Percentiles rank a stretch among this genome's conserved stretches.
Conservation (phyloP, 2,113 vertebrate genomes). For the Solenodon paradoxus region DNA sequence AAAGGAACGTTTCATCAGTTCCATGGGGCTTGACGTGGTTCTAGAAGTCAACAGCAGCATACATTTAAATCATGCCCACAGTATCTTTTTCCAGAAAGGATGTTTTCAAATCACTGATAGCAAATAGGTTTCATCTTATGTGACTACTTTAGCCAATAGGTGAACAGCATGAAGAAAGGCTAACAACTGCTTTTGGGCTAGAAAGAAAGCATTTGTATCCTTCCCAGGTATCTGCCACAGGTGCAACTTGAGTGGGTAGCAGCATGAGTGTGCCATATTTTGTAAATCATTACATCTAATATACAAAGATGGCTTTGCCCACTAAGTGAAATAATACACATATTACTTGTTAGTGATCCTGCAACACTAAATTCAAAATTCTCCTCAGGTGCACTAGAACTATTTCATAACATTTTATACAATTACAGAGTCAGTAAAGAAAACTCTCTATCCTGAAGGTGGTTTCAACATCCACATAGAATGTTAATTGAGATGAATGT, state of each 20-base stretch:
- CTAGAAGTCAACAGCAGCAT: neutral
- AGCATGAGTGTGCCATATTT: neutral
- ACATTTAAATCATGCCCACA: neutral
- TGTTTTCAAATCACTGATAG: neutral
- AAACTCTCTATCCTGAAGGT: conserved; percentile 67
- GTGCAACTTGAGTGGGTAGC: neutral
- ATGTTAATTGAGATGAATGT: conserved; percentile 73
- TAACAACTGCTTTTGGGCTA: neutral
- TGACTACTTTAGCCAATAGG: neutral
- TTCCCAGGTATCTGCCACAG: neutral
- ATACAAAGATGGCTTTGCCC: neutral
- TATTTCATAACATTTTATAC: conserved; percentile 69
- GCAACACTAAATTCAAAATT: conserved; percentile 62
- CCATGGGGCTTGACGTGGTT: neutral
- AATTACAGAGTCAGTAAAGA: conserved; percentile 79
- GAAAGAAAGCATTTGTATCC: neutral
- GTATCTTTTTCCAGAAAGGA: neutral
- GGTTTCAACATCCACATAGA: conserved; percentile 75
- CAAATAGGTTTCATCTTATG: neutral
- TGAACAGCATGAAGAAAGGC: neutral
- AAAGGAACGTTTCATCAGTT: conserved; percentile 16
- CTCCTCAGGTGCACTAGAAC: conserved; percentile 49
- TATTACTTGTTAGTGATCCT: conserved; percentile 20
- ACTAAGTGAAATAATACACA: neutral
- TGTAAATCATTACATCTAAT: neutral